Base-by-base conservation (phyloP, 2,113 vertebrate species). In the Platanista minor region DNA sequence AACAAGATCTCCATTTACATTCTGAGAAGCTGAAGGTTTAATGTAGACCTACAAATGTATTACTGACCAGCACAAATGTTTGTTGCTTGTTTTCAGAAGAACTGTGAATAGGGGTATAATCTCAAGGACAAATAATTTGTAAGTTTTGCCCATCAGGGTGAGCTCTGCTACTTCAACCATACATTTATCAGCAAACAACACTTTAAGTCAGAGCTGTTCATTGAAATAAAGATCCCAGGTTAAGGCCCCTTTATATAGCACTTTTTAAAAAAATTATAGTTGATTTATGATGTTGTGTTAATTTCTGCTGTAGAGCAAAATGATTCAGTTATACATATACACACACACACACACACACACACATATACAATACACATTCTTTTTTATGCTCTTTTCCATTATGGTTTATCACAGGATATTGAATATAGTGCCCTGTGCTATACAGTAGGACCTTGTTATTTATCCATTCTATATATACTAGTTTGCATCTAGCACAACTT, bases 11-110 rank as follows among this genome's bases (percentile, higher is more conserved):
- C 85, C 80, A 41, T 20, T 69, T 89, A 94, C 0, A 41, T 43
- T 96, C 72, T 90, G 64, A 67, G 75, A 94, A 93, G 77, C 88
- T 94, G 90, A 96, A 86, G 59, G 82, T 59, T 93, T 95, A 82
- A 96, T 87, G 93, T 90, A 93, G 59, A 83, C 36, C 31, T 61
- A 49, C 90, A 96, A 78, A 97, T 18, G 78, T 81, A 80, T 67
- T 97, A 97, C 97, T 82, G 97, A 93, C 9, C 67, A 88, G 90
- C 72, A 95, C 93, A 96, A 97, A 91, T 1, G 7, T 66, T 57
- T 21, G 43, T 54, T 80, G 36, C 59, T 39, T 75, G 18, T 87
- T 62, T 84, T 77, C 33, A 11, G 31, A 39, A 85, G 14, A 93
- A 59, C 66, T 74, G 29, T 62, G 66, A 43, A 31, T 11, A 12